Base-by-base conservation (phyloP, 2,797 vertebrate species). In the Mormyrops boulengeri region DNA sequence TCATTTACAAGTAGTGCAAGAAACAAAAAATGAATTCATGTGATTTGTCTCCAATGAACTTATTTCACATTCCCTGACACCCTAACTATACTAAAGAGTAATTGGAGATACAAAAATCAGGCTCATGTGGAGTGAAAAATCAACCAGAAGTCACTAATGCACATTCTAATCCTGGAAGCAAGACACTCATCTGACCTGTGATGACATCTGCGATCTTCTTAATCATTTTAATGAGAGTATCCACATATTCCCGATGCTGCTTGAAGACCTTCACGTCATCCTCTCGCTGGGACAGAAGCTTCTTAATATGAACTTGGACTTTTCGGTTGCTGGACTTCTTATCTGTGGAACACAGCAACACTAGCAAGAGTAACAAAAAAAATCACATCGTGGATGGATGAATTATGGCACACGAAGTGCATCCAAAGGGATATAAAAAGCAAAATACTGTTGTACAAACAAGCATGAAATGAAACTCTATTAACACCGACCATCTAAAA, bases 201-300 rank as follows among this genome's bases (percentile, higher is more conserved):
- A 96, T 92, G 88, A 90, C 91, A 53, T 95, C 94, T 44, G 90
- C 90, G 41, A 96, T 94, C 91, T 95, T 96, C 3, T 91, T 91
- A 19, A 95, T 88, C 96, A 96, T 96, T 89, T 96, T 96, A 22
- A 96, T 93, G 77, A 96, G 93, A 0, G 92, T 91, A 0, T 92
- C 93, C 11, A 96, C 92, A 89, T 94, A 89, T 57, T 91, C 26
- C 47, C 47, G 94, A 17, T 92, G 92, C 86, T 91, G 91, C 4
- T 0, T 0, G 88, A 96, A 92, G 17, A 0, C 49, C 0, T 91
- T 22, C 2, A 94, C 0, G 1, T 96, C 95, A 30, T 88, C 88
- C 86, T 95, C 88, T 92, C 96, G 94, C 91, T 93, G 94, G 88
- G 89, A 38, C 88, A 96, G 87, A 88, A 96, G 66, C 0, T 0